phyloP scores from a whole-genome alignment of 2,888 invertebrate species.

The Mactromeris polynyma region DNA sequence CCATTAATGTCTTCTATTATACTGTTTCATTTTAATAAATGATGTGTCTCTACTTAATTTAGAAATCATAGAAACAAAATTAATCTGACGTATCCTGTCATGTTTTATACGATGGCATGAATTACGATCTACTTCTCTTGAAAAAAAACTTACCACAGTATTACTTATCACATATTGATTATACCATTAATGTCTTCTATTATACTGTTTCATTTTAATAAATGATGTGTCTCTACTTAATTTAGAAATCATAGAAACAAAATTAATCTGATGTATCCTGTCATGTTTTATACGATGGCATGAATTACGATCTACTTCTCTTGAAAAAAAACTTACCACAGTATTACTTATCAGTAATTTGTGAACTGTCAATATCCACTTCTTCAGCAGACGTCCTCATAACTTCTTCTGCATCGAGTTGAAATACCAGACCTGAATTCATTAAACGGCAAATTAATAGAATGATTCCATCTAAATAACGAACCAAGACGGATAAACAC shows the following conservation, averaged over 20 bases:
- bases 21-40: too few relatives aligned
- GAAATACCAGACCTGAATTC: slow-evolving; percentile 7
- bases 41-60: not conserved
- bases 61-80: not conserved
- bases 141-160: not conserved
- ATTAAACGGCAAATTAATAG: not conserved
- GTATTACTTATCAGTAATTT: not conserved
- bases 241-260: not conserved
- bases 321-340: not conserved
- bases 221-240: not conserved
- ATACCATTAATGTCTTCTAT: not conserved
- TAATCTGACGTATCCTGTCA: not conserved
- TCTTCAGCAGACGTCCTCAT: not conserved
- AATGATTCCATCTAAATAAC: too few relatives aligned
- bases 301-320: not conserved
- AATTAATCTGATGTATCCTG: not conserved
- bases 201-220: not conserved
- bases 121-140: not conserved
- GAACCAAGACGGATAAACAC: too few relatives aligned
- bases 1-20: too few relatives aligned
- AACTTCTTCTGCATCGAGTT: slow-evolving; percentile 10
- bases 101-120: not conserved
- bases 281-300: not conserved
- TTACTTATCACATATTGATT: not conserved
- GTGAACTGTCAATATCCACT: not conserved